These are phyloP conservation scores for Paralinhomoeus sp. DNA, from an alignment of 2,888 invertebrate genomes.

Conservation along the genomic window DNA sequence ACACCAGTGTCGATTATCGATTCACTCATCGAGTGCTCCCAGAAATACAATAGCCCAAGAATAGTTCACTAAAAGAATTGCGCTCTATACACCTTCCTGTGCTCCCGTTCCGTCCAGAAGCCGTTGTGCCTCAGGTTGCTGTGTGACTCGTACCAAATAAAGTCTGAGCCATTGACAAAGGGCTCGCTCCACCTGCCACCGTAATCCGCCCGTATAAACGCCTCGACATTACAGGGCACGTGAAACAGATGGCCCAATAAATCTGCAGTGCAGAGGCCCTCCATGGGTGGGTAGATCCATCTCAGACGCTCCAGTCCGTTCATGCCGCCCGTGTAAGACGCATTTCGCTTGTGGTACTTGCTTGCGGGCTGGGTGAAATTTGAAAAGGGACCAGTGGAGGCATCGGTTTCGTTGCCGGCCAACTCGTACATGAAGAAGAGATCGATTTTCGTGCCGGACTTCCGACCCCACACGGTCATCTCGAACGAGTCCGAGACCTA, in stretches of 20 bases:
- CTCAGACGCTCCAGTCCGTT: neutral
- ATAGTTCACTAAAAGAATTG: no score
- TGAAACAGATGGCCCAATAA: slow-evolving; percentile 2
- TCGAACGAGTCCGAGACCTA: slow-evolving; percentile 6
- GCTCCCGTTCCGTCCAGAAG: no score
- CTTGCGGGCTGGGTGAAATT: no score
- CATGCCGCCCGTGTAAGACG: slow-evolving; percentile 5
- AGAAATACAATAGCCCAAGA: no score
- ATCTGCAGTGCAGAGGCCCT: neutral
- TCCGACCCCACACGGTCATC: slow-evolving; percentile 1
- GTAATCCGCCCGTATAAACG: slow-evolving; percentile 4
- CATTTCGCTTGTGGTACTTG: neutral
- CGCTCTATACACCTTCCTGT: no score
- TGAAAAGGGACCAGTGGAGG: no score
- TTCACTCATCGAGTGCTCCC: no score
- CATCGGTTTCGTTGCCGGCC: no score
- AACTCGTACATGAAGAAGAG: slow-evolving; percentile 2
- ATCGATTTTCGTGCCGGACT: slow-evolving; percentile 1
- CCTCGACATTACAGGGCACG: slow-evolving; percentile 5
- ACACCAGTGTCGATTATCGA: no score
- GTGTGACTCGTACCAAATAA: no score
- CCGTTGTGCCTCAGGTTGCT: no score
- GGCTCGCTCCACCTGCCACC: slow-evolving; percentile 4
- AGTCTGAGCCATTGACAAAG: no score
- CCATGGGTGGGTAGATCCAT: neutral